These are phyloP conservation scores for Xestobium rufovillosum DNA, from an alignment of 2,888 invertebrate genomes.

Conservation along the genomic window DNA sequence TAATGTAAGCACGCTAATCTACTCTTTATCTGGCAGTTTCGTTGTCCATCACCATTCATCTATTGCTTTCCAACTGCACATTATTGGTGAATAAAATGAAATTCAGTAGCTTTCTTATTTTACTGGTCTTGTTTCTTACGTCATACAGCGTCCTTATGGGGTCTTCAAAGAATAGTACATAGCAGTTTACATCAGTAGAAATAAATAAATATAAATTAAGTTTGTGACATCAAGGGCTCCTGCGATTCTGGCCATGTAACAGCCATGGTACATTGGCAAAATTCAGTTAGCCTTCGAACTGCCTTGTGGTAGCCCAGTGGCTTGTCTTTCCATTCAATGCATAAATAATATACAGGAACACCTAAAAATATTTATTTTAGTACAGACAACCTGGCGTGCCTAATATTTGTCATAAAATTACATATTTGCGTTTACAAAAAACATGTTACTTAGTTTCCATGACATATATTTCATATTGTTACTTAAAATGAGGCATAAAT, in stretches of 20 bases:
- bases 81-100: no score
- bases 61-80: no score
- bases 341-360: slow-evolving; percentile 73
- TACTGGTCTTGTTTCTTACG: no score
- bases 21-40: no score
- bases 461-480: no score
- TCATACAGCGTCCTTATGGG: no score
- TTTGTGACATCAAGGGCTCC: slow-evolving; percentile 46
- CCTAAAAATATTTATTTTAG: slow-evolving; percentile 40
- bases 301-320: slow-evolving; percentile 48
- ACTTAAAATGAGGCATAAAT: neutral
- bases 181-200: no score
- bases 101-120: no score
- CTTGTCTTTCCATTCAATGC: slow-evolving; percentile 58
- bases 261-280: slow-evolving; percentile 56
- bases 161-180: no score
- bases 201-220: slow-evolving; percentile 10
- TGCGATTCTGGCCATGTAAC: slow-evolving; percentile 55
- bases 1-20: no score
- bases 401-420: slow-evolving; percentile 25
- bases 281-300: slow-evolving; percentile 47
- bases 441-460: no score
- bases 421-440: slow-evolving; percentile 17
- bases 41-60: no score
- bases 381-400: slow-evolving; percentile 19